A percentile compares a stretch with the other conserved stretches of the same genome.
phyloP scores from a whole-genome alignment of 2,888 invertebrate genomes.

The Tachina lurida region DNA sequence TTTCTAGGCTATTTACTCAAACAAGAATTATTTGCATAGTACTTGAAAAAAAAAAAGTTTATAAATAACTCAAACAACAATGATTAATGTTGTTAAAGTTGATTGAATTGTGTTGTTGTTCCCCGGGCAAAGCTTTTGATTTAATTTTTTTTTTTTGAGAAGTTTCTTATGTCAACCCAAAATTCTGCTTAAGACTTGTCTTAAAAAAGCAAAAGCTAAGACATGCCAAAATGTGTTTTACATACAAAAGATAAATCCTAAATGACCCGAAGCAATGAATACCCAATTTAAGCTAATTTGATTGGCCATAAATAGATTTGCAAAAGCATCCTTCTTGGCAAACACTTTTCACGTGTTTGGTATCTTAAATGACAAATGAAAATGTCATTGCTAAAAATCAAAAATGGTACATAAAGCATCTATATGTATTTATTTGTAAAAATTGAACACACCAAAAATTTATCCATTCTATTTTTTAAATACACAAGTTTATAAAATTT shows the following conservation, averaged over 20 bases:
- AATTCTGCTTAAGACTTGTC: not conserved
- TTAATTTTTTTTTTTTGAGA: too few relatives aligned
- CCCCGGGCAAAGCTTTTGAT: too few relatives aligned
- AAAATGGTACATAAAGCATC: not conserved
- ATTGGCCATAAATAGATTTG: slow-evolving; percentile 4
- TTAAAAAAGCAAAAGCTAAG: not conserved
- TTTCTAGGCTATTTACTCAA: slow-evolving; percentile 9
- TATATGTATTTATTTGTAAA: not conserved
- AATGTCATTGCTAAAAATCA: not conserved
- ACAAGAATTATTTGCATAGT: slow-evolving; percentile 2
- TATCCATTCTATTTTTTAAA: not conserved
- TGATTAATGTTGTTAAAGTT: slow-evolving; percentile 3
- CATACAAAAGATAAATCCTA: not conserved
- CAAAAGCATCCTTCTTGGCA: not conserved
- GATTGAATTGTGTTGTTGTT: not conserved
- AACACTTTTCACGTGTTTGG: not conserved
- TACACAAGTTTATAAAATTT: not conserved
- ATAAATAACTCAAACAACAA: not conserved
- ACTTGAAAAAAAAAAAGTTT: not conserved
- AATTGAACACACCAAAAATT: not conserved
- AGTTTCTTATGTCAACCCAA: not conserved
- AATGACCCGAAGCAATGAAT: slow-evolving; percentile 1
- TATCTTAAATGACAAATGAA: not conserved
- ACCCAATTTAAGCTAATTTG: not conserved
- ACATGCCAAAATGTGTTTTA: not conserved